Base-by-base conservation (phyloP, 2,797 vertebrate species). In the Artibeus jamaicensis region DNA sequence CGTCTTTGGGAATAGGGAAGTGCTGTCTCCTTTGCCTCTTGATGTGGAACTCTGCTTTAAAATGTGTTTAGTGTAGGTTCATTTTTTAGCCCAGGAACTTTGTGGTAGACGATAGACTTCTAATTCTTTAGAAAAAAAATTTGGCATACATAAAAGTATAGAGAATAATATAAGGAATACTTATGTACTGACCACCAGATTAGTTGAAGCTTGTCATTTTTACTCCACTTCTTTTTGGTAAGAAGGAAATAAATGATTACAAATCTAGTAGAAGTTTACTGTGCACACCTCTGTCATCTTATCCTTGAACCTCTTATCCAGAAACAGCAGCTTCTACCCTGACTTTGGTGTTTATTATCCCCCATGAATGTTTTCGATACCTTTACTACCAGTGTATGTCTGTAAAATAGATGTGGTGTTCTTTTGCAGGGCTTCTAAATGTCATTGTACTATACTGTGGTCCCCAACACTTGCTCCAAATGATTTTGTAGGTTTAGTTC, bases 151-250 rank as follows among this genome's bases (percentile, higher is more conserved):
- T 18, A 21, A 34, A 78, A 81, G 22, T 82, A n/a, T 71, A 57
- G 37, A 70, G 26, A 93, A 39, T 83, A 90, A 32, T 79, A 65
- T 79, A 34, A 92, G 24, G 16, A 68, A 50, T 79, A 79, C 21
- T 62, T 44, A 79, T 9, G 1, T 78, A 84, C 4, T 92, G 6
- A 89, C n/a, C 10, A 65, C 24, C 34, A 55, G 32, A 34, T 86
- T 73, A 93, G 50, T 81, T 87, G 62, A 86, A 91, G 9, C 65
- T 73, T 91, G 48, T 57, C 39, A 48, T n/a, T 95, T 95, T 93
- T 91, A 81, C 12, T n/a, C 19, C 5, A 46, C 11, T 86, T 71
- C 53, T 67, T 93, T 87, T 90, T 78, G 65, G 29, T 92, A 91
- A 82, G 55, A 78, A 78, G 73, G 55, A 78, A 78, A 78, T 57